Conservation (phyloP, 1,140 invertebrate species). For the Copidosoma floridanum region DNA sequence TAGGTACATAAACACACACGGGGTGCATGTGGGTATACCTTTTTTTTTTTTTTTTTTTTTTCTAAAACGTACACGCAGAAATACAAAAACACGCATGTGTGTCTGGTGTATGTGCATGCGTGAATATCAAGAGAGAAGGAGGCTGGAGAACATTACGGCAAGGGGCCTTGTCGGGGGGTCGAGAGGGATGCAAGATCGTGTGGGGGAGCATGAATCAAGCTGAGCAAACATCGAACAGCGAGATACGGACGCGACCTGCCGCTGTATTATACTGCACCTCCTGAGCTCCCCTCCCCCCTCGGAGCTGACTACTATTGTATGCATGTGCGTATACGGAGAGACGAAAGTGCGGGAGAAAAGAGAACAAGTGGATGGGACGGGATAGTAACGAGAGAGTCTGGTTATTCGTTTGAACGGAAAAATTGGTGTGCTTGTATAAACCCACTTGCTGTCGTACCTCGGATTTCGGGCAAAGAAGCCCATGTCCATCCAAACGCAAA, state of each 20-base stretch:
- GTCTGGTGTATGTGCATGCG: background rate
- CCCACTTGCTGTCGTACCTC: no score
- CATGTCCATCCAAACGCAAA: no score
- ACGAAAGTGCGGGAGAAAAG: background rate
- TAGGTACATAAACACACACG: background rate
- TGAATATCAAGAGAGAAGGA: background rate
- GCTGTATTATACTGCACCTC: no score
- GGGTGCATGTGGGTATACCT: background rate
- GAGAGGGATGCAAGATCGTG: conserved; percentile 24
- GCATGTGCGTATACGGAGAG: conserved; percentile 2
- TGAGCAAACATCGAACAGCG: conserved; percentile 56
- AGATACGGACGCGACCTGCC: conserved; percentile 46
- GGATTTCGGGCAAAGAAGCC: no score
- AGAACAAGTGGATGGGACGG: no score
- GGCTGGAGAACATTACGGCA: background rate
- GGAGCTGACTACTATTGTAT: conserved; percentile 34
- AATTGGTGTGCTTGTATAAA: no score
- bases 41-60: no score
- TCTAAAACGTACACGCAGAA: no score
- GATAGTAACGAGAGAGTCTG: no score
- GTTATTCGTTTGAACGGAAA: no score
- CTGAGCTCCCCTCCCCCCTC: no score
- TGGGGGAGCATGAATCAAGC: conserved; percentile 54
- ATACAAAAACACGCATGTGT: background rate
- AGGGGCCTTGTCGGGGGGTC: conserved; percentile 13